phyloP scores from a whole-genome alignment of 2,888 invertebrate genomes.

The Harpalus rufipes region DNA sequence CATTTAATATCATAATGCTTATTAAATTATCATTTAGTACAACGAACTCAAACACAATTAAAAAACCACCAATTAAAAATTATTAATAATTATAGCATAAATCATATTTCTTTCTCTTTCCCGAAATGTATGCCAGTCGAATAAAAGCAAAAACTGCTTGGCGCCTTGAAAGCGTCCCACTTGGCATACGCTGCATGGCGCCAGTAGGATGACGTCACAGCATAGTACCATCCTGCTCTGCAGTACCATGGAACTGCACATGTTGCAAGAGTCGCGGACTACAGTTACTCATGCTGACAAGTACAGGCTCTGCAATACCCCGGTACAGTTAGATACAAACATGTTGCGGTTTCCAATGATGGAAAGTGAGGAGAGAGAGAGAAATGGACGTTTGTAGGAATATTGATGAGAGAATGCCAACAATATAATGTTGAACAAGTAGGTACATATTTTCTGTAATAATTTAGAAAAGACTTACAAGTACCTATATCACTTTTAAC shows the following conservation, averaged over 20 bases:
- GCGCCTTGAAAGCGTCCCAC: slow-evolving; percentile 39
- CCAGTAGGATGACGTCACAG: slow-evolving; percentile 35
- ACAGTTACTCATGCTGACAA: slow-evolving; percentile 40
- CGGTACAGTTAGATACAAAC: slow-evolving; percentile 7
- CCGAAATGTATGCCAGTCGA: slow-evolving; percentile 22
- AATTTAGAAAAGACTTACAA: too few species aligned
- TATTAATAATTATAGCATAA: neutral
- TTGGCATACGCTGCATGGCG: slow-evolving; percentile 8
- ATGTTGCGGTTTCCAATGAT: slow-evolving; percentile 12
- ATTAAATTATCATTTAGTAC: neutral
- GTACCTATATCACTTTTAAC: too few species aligned
- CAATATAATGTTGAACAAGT: too few species aligned
- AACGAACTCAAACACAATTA: neutral
- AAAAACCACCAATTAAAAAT: neutral
- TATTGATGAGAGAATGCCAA: neutral
- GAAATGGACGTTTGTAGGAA: neutral
- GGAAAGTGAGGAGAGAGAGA: neutral
- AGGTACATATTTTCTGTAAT: too few species aligned
- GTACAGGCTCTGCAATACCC: slow-evolving; percentile 2
- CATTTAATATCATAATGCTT: too few species aligned
- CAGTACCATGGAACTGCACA: neutral
- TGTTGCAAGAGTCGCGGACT: slow-evolving; percentile 8
- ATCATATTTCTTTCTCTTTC: neutral
- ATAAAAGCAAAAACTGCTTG: slow-evolving; percentile 24
- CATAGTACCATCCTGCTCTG: neutral